Evolutionary conservation across 2,797 vertebrate genomes (phyloP).

Genomic region (Rousettus madagascariensis): DNA sequence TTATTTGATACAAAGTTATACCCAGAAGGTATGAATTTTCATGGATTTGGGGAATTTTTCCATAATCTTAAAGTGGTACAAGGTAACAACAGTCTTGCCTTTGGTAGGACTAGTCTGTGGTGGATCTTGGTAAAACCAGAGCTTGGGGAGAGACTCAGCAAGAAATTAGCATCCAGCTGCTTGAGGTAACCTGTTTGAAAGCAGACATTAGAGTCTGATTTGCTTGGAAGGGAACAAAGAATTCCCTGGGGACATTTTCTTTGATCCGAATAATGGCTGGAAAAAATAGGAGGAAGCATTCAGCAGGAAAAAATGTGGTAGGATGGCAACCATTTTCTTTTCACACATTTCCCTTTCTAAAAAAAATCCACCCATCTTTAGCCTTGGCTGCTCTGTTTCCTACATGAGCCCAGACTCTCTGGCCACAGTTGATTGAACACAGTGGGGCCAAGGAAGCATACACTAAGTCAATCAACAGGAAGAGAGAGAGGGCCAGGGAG

Average conservation of each 20-base stretch:
- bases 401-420: neutral
- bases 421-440: neutral
- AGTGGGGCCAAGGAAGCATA: neutral
- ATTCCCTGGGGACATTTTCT: neutral
- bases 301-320: neutral
- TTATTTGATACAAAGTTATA: neutral
- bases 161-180: neutral
- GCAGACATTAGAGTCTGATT: neutral
- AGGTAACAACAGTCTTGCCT: neutral
- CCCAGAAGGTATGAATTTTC: neutral
- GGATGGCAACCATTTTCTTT: neutral
- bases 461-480: neutral
- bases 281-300: neutral
- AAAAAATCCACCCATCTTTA: neutral
- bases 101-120: neutral
- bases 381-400: neutral
- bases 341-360: neutral
- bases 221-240: neutral
- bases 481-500: neutral
- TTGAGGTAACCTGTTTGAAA: neutral
- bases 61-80: neutral
- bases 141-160: neutral
- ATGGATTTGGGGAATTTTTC: neutral
- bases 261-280: neutral
- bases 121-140: neutral